Percentiles rank a stretch among this genome's conserved stretches.
Conservation (phyloP, 2,797 vertebrate genomes). For the Clarias fuscus region DNA sequence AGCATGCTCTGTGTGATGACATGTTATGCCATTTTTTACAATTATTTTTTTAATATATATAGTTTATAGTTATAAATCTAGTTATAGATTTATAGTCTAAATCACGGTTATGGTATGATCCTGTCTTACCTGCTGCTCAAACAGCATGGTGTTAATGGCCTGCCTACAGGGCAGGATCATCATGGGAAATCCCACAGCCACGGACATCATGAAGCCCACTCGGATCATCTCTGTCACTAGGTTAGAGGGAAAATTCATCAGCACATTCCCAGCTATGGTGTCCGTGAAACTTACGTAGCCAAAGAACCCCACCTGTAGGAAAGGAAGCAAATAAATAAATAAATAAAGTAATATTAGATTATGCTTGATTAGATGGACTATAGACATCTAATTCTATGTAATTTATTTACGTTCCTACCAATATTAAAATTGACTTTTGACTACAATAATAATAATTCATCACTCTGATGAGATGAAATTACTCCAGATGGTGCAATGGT, state of each 20-base stretch:
- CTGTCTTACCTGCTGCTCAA: slow-evolving; percentile 91
- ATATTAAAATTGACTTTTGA: slow-evolving; percentile 11
- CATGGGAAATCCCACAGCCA: slow-evolving; percentile 97
- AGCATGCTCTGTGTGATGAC: too few species aligned
- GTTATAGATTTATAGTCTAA: background rate
- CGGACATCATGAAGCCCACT: slow-evolving; percentile 97
- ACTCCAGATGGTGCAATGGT: slow-evolving; percentile 45
- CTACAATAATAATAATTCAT: background rate
- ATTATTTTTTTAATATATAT: too few species aligned
- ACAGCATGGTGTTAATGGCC: slow-evolving; percentile 95
- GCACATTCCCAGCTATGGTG: slow-evolving; percentile 89
- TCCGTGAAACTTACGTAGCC: slow-evolving; percentile 97
- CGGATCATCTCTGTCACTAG: slow-evolving; percentile 94
- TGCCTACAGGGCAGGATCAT: slow-evolving; percentile 98
- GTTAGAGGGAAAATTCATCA: slow-evolving; percentile 98
- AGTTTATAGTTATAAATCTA: too few species aligned
- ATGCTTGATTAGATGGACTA: background rate
- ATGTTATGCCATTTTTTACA: too few species aligned
- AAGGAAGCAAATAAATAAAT: background rate
- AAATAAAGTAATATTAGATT: background rate
- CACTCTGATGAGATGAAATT: slow-evolving; percentile 45
- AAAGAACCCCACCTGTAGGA: slow-evolving; percentile 91
- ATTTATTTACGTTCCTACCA: background rate
- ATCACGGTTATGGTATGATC: background rate
- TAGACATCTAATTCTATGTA: background rate